A percentile compares a stretch with the other conserved stretches of the same genome.
phyloP scores from a whole-genome alignment of 2,113 vertebrate genomes.

The Datnioides undecimradiatus region DNA sequence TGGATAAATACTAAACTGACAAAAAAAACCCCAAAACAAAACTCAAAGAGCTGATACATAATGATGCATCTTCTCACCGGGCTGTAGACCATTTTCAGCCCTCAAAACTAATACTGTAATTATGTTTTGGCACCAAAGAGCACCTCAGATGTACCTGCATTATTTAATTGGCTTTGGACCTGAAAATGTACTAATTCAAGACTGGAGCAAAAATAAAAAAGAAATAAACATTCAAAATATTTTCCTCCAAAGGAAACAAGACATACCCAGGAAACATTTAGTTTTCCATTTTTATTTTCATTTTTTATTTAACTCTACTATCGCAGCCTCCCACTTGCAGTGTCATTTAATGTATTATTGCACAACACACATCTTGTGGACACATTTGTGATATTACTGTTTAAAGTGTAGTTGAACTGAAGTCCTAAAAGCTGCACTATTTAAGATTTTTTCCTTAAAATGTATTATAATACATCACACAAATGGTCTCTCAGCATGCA shows the following conservation, averaged over 20 bases:
- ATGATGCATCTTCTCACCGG: conserved; percentile 43
- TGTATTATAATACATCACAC: background rate
- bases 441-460: background rate
- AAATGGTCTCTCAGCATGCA: background rate
- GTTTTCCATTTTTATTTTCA: no score
- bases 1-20: conserved; percentile 13
- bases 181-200: conserved; percentile 4
- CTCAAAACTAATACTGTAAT: conserved; percentile 25
- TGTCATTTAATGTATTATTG: background rate
- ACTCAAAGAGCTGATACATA: conserved; percentile 3
- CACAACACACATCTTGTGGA: background rate
- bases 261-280: background rate
- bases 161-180: conserved; percentile 21
- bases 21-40: no score
- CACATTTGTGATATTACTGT: background rate
- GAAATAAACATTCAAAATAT: background rate
- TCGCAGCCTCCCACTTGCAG: background rate
- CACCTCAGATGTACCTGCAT: background rate
- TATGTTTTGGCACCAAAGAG: conserved; percentile 24
- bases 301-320: background rate
- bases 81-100: conserved; percentile 16
- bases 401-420: background rate
- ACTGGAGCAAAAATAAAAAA: background rate
- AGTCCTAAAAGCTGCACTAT: background rate
- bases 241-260: background rate